Base-by-base conservation (phyloP, 1,140 invertebrate genomes). In the Drosophila auraria region DNA sequence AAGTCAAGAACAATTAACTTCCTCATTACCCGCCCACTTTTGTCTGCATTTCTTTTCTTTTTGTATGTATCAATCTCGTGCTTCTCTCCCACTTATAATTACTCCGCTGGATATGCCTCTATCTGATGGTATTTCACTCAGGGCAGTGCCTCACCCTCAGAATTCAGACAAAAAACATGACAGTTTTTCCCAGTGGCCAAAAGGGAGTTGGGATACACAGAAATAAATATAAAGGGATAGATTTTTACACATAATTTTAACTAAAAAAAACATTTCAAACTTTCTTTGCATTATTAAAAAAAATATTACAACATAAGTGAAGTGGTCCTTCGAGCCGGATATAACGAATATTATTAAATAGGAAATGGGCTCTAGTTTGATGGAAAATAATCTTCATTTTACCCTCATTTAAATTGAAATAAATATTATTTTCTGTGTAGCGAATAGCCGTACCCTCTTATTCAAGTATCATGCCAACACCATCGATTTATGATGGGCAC, bases 101-200 rank as follows among this genome's bases (percentile, higher is more conserved):
- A 73, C 68, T 61, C 30, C 56, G 69, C 47, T 38, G 50, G 70
- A 60, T 38, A 36, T 38, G 25, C 20, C 54, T 61, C 54, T 61
- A 72, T 73, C 68, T 60, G 68, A 60, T 73, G 53, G 69, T 27
- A 72, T 60, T 73, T 72, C 70, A 73, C 54, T 73, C 53, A 72
- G 47, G 45, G 54, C 54, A n/a, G 53, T 57, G 36, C 12, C 64
- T 30, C 33, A n/a, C 66, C 70, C 66, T 45, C 49, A 47, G 63
- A 20, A 45, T 51, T 51, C 62, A 70, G 62, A 79, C 66, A 61
- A 80, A 87, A 89, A 90, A 82, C 76, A 77, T 83, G 83, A 87
- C 83, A 87, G 83, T 80, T 87, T 80, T 87, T 87, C 77, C 83
- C 80, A 83, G 44, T 77, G 65, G 74, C 66, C 51, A 58, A 57